phyloP scores from a whole-genome alignment of 2,797 vertebrate species.

The Helarctos malayanus region DNA sequence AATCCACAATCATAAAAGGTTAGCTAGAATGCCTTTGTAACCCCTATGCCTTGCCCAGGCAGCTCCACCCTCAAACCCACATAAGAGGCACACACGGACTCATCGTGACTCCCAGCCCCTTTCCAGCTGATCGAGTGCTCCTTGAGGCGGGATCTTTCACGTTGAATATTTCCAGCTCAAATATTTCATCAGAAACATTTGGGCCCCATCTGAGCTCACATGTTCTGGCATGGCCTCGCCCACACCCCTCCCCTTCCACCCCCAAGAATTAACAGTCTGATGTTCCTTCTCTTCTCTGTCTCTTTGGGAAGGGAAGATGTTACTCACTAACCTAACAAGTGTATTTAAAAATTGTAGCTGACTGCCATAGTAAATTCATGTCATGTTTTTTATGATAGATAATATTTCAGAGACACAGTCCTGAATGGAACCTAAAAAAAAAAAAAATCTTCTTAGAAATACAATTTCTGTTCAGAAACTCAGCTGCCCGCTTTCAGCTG shows the following conservation, averaged over 20 bases:
- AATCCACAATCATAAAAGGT: background rate
- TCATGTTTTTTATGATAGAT: constrained; percentile 80
- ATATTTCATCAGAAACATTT: constrained; percentile 56
- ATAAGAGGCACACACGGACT: background rate
- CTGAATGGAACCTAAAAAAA: constrained; percentile 64
- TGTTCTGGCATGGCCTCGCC: background rate
- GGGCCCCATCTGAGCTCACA: constrained; percentile 10
- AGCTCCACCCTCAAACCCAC: background rate
- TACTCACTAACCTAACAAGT: constrained; percentile 25
- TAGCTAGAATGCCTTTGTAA: constrained; percentile 6
- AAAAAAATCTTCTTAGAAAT: constrained; percentile 62
- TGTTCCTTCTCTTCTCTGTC: background rate
- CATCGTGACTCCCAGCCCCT: background rate
- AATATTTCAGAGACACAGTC: constrained; percentile 76
- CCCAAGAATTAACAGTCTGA: constrained; percentile 15
- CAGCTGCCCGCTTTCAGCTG: constrained; percentile 55
- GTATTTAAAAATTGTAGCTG: constrained; percentile 80
- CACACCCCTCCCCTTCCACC: background rate
- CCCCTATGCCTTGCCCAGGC: background rate
- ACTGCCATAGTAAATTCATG: constrained; percentile 77
- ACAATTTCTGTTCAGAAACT: constrained; percentile 65
- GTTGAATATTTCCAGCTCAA: constrained; percentile 62
- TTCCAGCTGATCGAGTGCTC: background rate
- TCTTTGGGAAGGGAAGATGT: constrained; percentile 54
- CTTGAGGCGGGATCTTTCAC: constrained; percentile 47